Percentiles rank a stretch among this genome's conserved stretches.
phyloP scores from a whole-genome alignment of 2,797 vertebrate genomes.

The Cottoperca gobio region DNA sequence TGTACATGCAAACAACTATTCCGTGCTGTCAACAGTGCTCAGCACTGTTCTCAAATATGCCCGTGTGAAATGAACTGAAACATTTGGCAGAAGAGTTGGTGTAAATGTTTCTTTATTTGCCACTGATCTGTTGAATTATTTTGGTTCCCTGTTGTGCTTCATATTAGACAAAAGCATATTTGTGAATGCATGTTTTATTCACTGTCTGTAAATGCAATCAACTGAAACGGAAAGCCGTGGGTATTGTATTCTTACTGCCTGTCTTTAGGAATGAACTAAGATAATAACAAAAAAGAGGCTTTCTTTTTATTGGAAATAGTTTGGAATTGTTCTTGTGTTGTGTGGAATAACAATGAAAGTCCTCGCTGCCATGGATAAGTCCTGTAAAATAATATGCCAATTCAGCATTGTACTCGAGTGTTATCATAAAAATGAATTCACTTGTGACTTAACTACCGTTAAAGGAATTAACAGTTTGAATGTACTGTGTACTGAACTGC shows the following conservation, averaged over 20 bases:
- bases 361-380: slow-evolving; percentile 10
- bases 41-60: slow-evolving; percentile 9
- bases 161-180: slow-evolving; percentile 9
- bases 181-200: slow-evolving; percentile 23
- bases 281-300: slow-evolving; percentile 16
- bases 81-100: slow-evolving; percentile 8
- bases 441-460: neutral
- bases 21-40: slow-evolving; percentile 28
- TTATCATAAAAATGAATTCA: neutral
- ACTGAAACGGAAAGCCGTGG: slow-evolving; percentile 16
- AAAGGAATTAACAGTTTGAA: neutral
- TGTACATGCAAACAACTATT: slow-evolving; percentile 20
- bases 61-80: slow-evolving; percentile 40
- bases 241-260: slow-evolving; percentile 13
- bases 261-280: slow-evolving; percentile 22
- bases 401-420: neutral
- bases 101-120: slow-evolving; percentile 21
- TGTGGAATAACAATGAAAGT: slow-evolving; percentile 21
- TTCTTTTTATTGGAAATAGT: slow-evolving; percentile 28
- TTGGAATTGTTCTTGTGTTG: slow-evolving; percentile 13
- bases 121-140: slow-evolving; percentile 35
- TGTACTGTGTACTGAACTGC: neutral
- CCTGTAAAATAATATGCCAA: neutral
- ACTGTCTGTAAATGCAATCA: slow-evolving; percentile 33
- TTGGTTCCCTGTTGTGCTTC: slow-evolving; percentile 26